phyloP scores from a whole-genome alignment of 2,797 vertebrate genomes.

The Buphagus erythrorhynchus region DNA sequence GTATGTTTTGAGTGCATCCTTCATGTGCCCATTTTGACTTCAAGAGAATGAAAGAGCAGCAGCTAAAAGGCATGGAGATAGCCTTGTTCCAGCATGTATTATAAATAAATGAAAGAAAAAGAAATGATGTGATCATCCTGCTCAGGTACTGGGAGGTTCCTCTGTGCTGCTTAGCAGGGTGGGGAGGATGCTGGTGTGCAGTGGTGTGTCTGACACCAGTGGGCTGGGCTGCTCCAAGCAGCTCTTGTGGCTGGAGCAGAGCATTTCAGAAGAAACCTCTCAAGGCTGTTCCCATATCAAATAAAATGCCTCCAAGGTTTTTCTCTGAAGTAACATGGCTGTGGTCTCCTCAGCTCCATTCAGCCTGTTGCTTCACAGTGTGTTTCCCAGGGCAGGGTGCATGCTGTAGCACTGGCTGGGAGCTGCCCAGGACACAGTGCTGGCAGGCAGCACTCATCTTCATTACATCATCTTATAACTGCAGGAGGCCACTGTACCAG shows the following conservation, averaged over 20 bases:
- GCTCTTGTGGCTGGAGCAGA: not conserved
- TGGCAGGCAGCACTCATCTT: not conserved
- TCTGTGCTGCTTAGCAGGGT: not conserved
- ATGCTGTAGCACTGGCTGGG: not conserved
- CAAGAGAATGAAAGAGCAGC: not conserved
- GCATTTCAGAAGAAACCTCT: not conserved
- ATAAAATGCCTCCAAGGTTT: not conserved
- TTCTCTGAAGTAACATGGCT: not conserved
- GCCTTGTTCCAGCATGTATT: not conserved
- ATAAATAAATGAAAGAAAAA: not conserved
- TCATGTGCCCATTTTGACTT: not conserved
- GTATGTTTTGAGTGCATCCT: not conserved
- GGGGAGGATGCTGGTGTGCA: not conserved
- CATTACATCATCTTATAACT: not conserved
- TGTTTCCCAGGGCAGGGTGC: not conserved
- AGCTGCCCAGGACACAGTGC: not conserved
- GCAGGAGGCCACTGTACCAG: not conserved
- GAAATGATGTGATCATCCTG: accelerated
- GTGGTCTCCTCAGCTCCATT: not conserved
- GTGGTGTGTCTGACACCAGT: accelerated
- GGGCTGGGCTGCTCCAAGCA: not conserved
- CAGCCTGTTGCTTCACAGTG: not conserved
- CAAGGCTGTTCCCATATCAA: not conserved
- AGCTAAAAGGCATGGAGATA: not conserved
- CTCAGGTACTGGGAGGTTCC: not conserved